Base-by-base conservation (phyloP, 2,113 vertebrate species). In the Glaucidium brasilianum region DNA sequence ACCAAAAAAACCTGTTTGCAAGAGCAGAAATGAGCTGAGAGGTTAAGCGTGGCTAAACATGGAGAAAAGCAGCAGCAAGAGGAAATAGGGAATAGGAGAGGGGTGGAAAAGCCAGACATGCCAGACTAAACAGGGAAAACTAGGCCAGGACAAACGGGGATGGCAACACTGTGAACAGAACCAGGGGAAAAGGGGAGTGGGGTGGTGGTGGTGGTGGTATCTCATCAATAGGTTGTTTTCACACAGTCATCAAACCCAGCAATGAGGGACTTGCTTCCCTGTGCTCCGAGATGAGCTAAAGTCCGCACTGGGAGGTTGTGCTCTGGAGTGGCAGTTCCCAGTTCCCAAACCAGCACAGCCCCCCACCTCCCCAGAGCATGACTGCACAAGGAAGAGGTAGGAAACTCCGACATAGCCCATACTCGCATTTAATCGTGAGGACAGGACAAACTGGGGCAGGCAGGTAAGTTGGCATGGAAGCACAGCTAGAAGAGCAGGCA, bases 341-440 rank as follows among this genome's bases (percentile, higher is more conserved):
- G 27, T 37, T 76, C 79, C 72, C 86, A 83, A 88, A 85, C 4
- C 1, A 5, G 66, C 35, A 59, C 7, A 47, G 32, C 58, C 15
- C 58, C 67, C 15, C 5, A 1, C 30, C 55, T 67, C 55, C 56
- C 64, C 60, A 43, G 30, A 56, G 58, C 69, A 87, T 52, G 43
- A 60, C 37, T 59, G 73, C 5, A 1, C 43, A 95, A 96, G 92
- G 72, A 97, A 90, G 45, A 95, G 81, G 81, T 49, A 85, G 66
- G 52, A 88, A 94, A 93, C 90, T 53, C 58, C 77, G 92, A 78
- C 19, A 1, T 47, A 96, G 96, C 92, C 92, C 90, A 96, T 85
- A 97, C 13, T 96, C 3, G 22, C 67, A 43, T 97, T 97, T 97
- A 97, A 97, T 96, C 1, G 34, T 96, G 90, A 95, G 90, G 95